Evolutionary conservation across 2,113 vertebrate genomes (phyloP).

Genomic region (Danionella cerebrum): DNA sequence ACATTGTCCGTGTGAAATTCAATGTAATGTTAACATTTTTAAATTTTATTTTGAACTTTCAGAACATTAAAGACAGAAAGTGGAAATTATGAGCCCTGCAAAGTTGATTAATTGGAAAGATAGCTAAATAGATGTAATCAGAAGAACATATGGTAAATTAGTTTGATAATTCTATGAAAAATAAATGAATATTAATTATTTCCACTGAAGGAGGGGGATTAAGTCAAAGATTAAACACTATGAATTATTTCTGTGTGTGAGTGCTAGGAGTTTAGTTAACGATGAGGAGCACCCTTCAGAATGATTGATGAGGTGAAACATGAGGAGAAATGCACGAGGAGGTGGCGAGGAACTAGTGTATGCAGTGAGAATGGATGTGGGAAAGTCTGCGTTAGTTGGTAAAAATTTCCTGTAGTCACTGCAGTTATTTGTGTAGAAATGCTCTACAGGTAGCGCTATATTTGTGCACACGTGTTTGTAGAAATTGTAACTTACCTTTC

Average conservation of each 20-base stretch:
- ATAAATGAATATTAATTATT: not conserved
- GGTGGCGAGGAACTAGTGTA: not conserved
- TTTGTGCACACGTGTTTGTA: not conserved
- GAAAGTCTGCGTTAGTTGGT: not conserved
- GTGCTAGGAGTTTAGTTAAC: not conserved
- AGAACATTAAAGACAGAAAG: too few relatives aligned
- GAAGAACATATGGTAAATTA: not conserved
- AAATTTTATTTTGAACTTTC: too few relatives aligned
- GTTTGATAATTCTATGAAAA: not conserved
- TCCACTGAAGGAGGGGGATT: not conserved
- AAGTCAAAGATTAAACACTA: not conserved
- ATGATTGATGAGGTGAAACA: conserved; percentile 24
- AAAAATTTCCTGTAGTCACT: too few relatives aligned
- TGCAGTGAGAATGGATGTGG: not conserved
- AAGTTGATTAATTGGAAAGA: not conserved
- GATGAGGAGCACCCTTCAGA: conserved; percentile 20
- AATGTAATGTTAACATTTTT: too few relatives aligned
- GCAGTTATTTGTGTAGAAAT: too few relatives aligned
- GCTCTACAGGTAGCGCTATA: too few relatives aligned
- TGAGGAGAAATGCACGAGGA: conserved; percentile 1
- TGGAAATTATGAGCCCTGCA: not conserved
- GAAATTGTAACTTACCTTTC: conserved; percentile 16
- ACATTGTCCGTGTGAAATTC: too few relatives aligned
- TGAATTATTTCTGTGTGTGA: not conserved
- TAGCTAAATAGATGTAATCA: not conserved